These are phyloP conservation scores for Lagorchestes hirsutus DNA, from an alignment of 2,797 vertebrate genomes.

Conservation along the genomic window DNA sequence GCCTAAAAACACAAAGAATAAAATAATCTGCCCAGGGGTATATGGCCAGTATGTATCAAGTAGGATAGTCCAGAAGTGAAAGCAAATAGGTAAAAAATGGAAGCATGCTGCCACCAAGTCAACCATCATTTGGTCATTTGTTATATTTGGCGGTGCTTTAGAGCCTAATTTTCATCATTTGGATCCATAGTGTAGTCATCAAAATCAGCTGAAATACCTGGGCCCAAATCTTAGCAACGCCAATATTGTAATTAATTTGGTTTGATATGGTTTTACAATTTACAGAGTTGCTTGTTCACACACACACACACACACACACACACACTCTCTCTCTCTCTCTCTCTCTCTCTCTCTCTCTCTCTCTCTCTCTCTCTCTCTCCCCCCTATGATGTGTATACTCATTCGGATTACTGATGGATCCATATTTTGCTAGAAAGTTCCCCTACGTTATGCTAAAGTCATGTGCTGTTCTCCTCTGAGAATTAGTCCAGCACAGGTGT, in stretches of 20 bases:
- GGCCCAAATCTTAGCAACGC: background rate
- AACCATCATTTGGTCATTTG: background rate
- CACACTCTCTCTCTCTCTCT: too few species aligned
- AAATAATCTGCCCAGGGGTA: background rate
- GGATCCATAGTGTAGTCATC: background rate
- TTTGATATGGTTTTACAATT: background rate
- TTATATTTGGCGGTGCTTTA: background rate
- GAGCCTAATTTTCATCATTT: background rate
- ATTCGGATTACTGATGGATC: background rate
- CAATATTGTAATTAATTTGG: background rate
- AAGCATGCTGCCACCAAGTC: conserved; percentile 10
- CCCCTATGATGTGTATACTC: background rate
- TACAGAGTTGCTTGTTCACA: background rate
- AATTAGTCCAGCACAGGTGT: background rate
- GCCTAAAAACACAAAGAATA: background rate
- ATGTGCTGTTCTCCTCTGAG: background rate
- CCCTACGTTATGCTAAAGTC: background rate
- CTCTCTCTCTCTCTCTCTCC: too few species aligned
- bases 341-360: too few species aligned
- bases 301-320: background rate
- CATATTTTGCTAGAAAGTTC: background rate
- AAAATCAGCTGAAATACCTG: background rate
- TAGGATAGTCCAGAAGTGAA: background rate
- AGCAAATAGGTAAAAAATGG: background rate
- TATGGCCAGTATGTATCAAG: background rate